Evolutionary conservation across 2,888 invertebrate species (phyloP).

Genomic region (Syritta pipiens): DNA sequence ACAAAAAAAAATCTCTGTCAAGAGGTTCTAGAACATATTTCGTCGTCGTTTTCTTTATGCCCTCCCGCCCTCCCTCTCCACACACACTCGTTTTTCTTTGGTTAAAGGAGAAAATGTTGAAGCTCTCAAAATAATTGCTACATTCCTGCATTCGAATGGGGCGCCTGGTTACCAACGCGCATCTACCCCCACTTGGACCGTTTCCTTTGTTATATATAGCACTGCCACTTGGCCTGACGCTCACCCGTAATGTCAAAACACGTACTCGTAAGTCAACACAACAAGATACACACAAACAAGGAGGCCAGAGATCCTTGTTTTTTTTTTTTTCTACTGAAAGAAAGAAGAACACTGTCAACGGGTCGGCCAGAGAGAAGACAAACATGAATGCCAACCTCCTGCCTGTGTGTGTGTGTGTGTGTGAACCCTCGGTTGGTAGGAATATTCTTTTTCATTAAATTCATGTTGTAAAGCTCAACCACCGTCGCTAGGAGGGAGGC

Average conservation of each 20-base stretch:
- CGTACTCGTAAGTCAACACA: slow-evolving; percentile 66
- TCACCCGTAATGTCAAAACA: slow-evolving; percentile 65
- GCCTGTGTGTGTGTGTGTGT: neutral
- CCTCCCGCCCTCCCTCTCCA: neutral
- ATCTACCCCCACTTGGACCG: slow-evolving; percentile 15
- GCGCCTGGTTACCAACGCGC: neutral
- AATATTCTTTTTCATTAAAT: slow-evolving; percentile 54
- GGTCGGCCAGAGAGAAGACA: slow-evolving; percentile 30
- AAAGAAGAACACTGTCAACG: slow-evolving; percentile 32
- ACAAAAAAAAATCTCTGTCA: neutral
- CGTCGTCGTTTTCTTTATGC: slow-evolving; percentile 11
- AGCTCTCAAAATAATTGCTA: slow-evolving; percentile 63
- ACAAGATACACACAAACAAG: slow-evolving; percentile 41
- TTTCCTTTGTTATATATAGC: slow-evolving; percentile 17
- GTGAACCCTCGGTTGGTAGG: slow-evolving; percentile 1
- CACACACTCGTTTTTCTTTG: slow-evolving; percentile 1
- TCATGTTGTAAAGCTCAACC: slow-evolving; percentile 46
- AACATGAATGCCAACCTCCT: slow-evolving; percentile 2
- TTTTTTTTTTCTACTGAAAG: neutral
- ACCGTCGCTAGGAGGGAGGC: neutral
- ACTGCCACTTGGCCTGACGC: slow-evolving; percentile 48
- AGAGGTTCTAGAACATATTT: slow-evolving; percentile 9
- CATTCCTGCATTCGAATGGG: slow-evolving; percentile 47
- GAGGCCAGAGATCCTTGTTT: slow-evolving; percentile 35
- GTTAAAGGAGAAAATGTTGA: neutral